phyloP scores from a whole-genome alignment of 1,140 invertebrate genomes.

The Ylistrum balloti region DNA sequence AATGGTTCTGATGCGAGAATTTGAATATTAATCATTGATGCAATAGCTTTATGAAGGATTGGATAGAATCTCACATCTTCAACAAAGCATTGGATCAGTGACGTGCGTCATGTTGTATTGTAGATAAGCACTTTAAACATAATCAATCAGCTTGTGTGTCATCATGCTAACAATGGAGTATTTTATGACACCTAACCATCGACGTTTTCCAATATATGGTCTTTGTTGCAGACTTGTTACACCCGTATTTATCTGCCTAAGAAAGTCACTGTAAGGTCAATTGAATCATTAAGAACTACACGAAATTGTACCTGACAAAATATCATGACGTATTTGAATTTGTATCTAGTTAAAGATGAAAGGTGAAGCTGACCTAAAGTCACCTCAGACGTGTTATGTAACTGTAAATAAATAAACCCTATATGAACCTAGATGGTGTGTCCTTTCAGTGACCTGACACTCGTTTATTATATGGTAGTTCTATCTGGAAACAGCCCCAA shows the following conservation, averaged over 20 bases:
- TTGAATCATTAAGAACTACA: background rate
- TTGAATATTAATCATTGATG: no score
- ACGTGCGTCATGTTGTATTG: no score
- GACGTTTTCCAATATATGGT: conserved; percentile 27
- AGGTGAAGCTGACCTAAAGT: conserved; percentile 19
- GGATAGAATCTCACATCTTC: no score
- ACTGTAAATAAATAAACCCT: conserved; percentile 35
- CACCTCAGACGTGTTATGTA: conserved; percentile 5
- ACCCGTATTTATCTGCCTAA: background rate
- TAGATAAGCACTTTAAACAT: background rate
- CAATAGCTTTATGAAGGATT: no score
- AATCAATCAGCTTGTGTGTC: background rate
- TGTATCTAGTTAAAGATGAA: conserved; percentile 1
- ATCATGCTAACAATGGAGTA: background rate
- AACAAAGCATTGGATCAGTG: no score
- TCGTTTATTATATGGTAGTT: conserved; percentile 23
- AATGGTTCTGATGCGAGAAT: no score
- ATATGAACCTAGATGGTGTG: background rate
- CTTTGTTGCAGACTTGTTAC: conserved; percentile 1
- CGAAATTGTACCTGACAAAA: background rate
- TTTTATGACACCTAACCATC: background rate
- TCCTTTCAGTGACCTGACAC: conserved; percentile 15
- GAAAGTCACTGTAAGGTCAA: background rate
- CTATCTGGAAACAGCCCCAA: background rate
- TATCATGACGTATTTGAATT: conserved; percentile 29